Evolutionary conservation across 2,888 invertebrate species (phyloP).

Genomic region (Aproaerema taeniolella): DNA sequence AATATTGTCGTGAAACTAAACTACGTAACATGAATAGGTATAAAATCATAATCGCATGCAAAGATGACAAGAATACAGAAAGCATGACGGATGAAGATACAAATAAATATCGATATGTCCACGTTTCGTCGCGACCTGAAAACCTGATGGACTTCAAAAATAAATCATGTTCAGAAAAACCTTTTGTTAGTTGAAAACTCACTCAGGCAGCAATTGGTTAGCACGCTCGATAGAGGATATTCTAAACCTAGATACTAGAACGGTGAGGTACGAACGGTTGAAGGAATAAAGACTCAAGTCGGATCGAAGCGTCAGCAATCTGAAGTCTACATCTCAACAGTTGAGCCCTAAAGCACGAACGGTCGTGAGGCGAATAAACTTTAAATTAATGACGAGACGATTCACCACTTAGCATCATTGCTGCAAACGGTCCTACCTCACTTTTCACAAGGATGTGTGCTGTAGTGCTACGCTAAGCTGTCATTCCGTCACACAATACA

Average conservation of each 20-base stretch:
- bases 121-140: conserved; percentile 28
- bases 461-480: conserved; percentile 63
- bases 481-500: conserved; percentile 72
- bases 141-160: conserved; percentile 73
- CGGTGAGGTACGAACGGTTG: conserved; percentile 24
- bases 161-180: conserved; percentile 54
- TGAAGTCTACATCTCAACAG: conserved; percentile 4
- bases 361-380: not conserved
- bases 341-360: not conserved
- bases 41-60: conserved; percentile 66
- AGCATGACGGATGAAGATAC: conserved; percentile 58
- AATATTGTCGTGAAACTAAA: conserved; percentile 39
- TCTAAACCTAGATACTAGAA: conserved; percentile 44
- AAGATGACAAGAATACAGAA: conserved; percentile 56
- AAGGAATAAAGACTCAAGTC: conserved; percentile 3
- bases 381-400: conserved; percentile 5
- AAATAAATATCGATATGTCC: conserved; percentile 34
- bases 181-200: conserved; percentile 66
- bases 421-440: conserved; percentile 1
- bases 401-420: conserved; percentile 1
- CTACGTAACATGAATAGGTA: conserved; percentile 52
- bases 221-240: conserved; percentile 56
- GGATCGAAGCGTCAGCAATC: conserved; percentile 11
- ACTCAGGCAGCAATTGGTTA: conserved; percentile 78
- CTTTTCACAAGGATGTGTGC: conserved; percentile 27